These are phyloP conservation scores for Mycalesis mineus DNA, from an alignment of 2,888 invertebrate species.

Conservation along the genomic window DNA sequence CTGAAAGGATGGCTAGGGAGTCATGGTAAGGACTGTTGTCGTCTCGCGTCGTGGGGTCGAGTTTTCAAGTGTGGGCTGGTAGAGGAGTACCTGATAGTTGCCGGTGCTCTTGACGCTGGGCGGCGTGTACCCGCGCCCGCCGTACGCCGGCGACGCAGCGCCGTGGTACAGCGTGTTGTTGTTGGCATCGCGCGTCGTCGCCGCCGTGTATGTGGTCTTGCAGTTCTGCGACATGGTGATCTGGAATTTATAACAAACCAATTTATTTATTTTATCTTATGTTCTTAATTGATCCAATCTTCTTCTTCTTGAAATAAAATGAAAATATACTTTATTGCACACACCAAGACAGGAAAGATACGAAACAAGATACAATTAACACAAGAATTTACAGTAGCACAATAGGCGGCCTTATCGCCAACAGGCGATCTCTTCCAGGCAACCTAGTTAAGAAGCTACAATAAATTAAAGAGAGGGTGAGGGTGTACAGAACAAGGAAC, in stretches of 20 bases:
- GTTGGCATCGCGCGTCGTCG: conserved; percentile 77
- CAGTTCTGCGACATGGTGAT: conserved; percentile 78
- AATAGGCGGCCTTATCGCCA: no score
- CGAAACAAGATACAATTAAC: no score
- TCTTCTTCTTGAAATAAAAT: no score
- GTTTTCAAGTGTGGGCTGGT: conserved; percentile 7
- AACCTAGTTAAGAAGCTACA: no score
- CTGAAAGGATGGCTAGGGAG: no score
- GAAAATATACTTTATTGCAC: no score
- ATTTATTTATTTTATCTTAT: neutral
- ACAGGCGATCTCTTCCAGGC: no score
- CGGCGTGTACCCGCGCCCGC: conserved; percentile 57
- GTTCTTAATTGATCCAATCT: no score
- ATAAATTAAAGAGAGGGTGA: no score
- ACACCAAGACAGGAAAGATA: no score
- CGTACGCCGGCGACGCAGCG: conserved; percentile 50
- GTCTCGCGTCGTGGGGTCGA: neutral
- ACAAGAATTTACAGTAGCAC: no score
- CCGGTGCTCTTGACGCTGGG: conserved; percentile 50
- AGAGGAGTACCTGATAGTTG: conserved; percentile 55
- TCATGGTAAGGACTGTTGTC: conserved; percentile 39
- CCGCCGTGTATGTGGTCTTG: conserved; percentile 70
- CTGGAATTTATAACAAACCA: conserved; percentile 30
- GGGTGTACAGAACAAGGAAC: no score
- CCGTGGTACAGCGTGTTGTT: conserved; percentile 78